Conservation (phyloP, 2,888 invertebrate genomes). For the Spodoptera littoralis region DNA sequence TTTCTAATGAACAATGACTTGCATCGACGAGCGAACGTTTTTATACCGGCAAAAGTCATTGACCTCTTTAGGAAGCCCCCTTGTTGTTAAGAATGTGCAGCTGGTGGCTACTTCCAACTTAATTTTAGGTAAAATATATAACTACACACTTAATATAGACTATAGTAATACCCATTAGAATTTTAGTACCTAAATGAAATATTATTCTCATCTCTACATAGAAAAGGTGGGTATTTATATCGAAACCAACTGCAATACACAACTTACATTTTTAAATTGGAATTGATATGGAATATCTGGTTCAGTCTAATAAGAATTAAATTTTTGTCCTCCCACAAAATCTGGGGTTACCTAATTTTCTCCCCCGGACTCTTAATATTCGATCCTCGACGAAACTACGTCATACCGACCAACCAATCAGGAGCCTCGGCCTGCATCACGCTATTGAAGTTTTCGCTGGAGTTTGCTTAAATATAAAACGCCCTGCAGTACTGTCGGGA, state of each 20-base stretch:
- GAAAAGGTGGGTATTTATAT: too few relatives aligned
- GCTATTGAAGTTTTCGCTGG: slow-evolving; percentile 64
- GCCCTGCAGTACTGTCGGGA: slow-evolving; percentile 47
- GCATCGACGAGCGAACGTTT: background rate
- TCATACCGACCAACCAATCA: slow-evolving; percentile 47
- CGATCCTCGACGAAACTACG: slow-evolving; percentile 35
- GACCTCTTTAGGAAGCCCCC: background rate
- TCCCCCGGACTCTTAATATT: slow-evolving; percentile 1
- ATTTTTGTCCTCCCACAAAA: slow-evolving; percentile 4
- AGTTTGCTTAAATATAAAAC: slow-evolving; percentile 62
- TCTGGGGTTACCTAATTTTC: slow-evolving; percentile 33
- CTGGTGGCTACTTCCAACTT: too few relatives aligned
- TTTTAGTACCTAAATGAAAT: too few relatives aligned
- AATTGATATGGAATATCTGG: too few relatives aligned
- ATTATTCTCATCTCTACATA: too few relatives aligned
- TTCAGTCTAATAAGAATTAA: too few relatives aligned
- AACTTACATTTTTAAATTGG: too few relatives aligned
- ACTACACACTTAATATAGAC: too few relatives aligned
- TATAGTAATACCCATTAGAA: too few relatives aligned
- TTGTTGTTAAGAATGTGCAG: background rate
- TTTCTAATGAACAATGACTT: background rate
- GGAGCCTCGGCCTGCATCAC: slow-evolving; percentile 62
- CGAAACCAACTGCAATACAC: too few relatives aligned
- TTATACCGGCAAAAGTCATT: background rate
- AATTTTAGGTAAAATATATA: too few relatives aligned